Base-by-base conservation (phyloP, 2,113 vertebrate genomes). In the Cercopithecus mona region DNA sequence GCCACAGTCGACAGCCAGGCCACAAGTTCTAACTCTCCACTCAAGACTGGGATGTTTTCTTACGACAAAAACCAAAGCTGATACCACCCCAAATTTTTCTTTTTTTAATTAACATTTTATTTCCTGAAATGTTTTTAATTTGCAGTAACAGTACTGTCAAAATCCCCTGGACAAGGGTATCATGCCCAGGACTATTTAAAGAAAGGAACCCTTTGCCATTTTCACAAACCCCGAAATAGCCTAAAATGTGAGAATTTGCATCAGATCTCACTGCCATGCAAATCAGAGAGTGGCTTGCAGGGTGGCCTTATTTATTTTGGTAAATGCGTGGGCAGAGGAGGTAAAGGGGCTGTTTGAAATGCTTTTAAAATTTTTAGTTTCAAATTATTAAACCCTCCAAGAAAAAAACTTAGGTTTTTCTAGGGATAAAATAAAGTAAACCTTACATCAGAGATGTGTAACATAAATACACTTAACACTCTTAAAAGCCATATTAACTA, bases 281-380 rank as follows among this genome's bases (percentile, higher is more conserved):
- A 97, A 97, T 93, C 72, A 82, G 82, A 70, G 40, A 90, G 73
- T 23, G 73, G 66, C 91, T 93, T 55, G 66, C 87, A 52, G 64
- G 66, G 95, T 93, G 85, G 96, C 96, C 93, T 83, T 97, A 79
- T 95, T 98, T 94, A 97, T 97, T 97, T 97, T 97, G 89, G 97
- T 97, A 95, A 91, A 64, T 88, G 95, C 81, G 94, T 97, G 96
- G 97, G 96, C 52, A 96, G 94, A 45, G 61, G 81, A 94, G 87
- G 95, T 83, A 97, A 92, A 83, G 50, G 78, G 64, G n/a, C 75
- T 97, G 86, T 90, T 97, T 90, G 95, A 97, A 96, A 96, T 93
- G 95, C 94, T 85, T 94, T 72, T 94, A 40, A 97, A 98, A 96
- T 94, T 97, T 96, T 87, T 25, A 75, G 91, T 92, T 97, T 97